Percentiles rank a stretch among this genome's conserved stretches.
These are phyloP conservation scores for Oxytorus armatus DNA, from an alignment of 2,888 invertebrate species.

Conservation along the genomic window DNA sequence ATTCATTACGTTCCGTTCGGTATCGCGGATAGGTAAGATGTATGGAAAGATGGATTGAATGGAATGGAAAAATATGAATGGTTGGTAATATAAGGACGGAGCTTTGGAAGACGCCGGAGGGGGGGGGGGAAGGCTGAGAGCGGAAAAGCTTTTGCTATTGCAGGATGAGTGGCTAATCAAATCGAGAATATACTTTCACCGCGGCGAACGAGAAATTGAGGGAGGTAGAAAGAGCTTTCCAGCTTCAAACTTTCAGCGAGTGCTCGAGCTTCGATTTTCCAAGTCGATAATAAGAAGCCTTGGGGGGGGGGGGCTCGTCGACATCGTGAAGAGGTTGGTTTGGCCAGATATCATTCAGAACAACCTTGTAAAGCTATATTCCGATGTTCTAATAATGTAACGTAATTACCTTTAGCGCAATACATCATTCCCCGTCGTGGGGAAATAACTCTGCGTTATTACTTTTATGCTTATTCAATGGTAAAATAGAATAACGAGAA, in stretches of 20 bases:
- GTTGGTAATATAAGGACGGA: constrained; percentile 51
- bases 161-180: constrained; percentile 61
- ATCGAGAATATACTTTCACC: constrained; percentile 59
- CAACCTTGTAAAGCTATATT: constrained; percentile 46
- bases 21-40: constrained; percentile 46
- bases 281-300: constrained; percentile 69
- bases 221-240: constrained; percentile 26
- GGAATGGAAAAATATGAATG: constrained; percentile 53
- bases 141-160: constrained; percentile 37
- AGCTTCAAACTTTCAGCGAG: constrained; percentile 46
- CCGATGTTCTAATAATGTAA: constrained; percentile 70
- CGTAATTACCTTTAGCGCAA: constrained; percentile 74
- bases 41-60: constrained; percentile 52
- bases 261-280: constrained; percentile 43
- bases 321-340: constrained; percentile 58
- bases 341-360: constrained; percentile 74
- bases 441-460: constrained; percentile 2
- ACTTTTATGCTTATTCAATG: constrained; percentile 32
- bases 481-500: constrained; percentile 21
- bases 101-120: constrained; percentile 7
- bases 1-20: constrained; percentile 53
- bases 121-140: background rate
- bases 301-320: constrained; percentile 46
- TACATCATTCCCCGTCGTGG: constrained; percentile 29
- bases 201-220: constrained; percentile 41